These are phyloP conservation scores for Morus bassanus DNA, from an alignment of 2,797 vertebrate species.

Conservation along the genomic window DNA sequence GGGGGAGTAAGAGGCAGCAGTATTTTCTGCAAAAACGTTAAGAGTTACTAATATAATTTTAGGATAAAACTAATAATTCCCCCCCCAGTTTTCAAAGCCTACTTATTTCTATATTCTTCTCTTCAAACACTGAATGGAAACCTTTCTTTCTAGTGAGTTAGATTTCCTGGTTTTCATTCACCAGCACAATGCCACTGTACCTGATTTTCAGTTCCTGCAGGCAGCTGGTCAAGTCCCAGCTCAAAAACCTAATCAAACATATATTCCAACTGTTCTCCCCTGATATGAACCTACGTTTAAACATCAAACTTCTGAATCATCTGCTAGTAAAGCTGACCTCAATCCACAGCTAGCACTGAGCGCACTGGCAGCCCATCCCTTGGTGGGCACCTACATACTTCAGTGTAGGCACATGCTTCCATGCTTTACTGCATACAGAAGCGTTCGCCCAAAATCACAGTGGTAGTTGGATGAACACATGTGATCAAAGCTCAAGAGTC, in stretches of 20 bases:
- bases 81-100: background rate
- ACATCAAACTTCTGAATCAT: background rate
- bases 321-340: background rate
- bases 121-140: background rate
- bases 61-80: background rate
- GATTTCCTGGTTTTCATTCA: background rate
- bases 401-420: fast-evolving
- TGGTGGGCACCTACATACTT: background rate
- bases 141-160: background rate
- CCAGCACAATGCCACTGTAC: background rate
- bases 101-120: background rate
- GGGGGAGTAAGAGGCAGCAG: background rate
- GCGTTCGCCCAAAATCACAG: background rate
- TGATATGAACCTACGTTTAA: background rate
- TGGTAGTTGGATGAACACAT: background rate
- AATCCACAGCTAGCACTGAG: background rate
- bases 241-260: background rate
- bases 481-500: background rate
- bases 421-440: background rate
- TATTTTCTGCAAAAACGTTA: background rate
- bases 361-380: background rate
- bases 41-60: background rate
- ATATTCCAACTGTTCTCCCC: background rate
- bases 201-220: background rate
- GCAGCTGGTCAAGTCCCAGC: background rate